phyloP scores from a whole-genome alignment of 2,797 vertebrate species.

The Manis pentadactyla region DNA sequence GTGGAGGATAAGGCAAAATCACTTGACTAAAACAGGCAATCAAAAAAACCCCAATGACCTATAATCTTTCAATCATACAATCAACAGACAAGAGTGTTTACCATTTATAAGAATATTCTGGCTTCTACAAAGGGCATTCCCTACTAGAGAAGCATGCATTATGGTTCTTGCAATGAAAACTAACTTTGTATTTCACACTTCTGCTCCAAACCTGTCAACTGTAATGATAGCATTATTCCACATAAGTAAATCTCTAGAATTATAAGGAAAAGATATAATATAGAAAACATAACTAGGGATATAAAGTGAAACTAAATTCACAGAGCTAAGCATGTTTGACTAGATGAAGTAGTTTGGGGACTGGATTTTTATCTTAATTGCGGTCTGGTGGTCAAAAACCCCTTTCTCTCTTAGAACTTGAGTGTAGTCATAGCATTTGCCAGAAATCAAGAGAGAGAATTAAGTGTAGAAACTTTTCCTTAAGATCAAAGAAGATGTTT shows the following conservation, averaged over 20 bases:
- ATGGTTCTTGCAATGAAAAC: not conserved
- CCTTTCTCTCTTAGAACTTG: not conserved
- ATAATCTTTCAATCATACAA: not conserved
- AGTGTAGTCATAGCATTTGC: not conserved
- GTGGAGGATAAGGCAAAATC: not conserved
- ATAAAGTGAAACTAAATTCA: not conserved
- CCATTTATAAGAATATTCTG: not conserved
- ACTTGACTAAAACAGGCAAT: not conserved
- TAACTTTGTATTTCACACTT: not conserved
- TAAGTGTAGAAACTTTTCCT: not conserved
- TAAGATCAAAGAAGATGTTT: not conserved
- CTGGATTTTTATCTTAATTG: not conserved
- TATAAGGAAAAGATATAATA: not conserved
- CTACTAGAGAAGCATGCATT: not conserved
- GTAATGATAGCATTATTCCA: not conserved
- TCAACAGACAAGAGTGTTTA: not conserved
- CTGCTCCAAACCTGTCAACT: not conserved
- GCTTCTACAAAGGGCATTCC: not conserved
- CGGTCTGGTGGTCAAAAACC: not conserved
- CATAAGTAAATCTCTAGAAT: not conserved
- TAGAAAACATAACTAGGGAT: not conserved
- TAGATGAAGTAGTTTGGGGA: not conserved
- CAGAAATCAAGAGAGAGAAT: not conserved
- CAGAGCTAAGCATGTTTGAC: not conserved
- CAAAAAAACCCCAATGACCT: not conserved